phyloP scores from a whole-genome alignment of 2,797 vertebrate species.

The Macroramphosus scolopax region DNA sequence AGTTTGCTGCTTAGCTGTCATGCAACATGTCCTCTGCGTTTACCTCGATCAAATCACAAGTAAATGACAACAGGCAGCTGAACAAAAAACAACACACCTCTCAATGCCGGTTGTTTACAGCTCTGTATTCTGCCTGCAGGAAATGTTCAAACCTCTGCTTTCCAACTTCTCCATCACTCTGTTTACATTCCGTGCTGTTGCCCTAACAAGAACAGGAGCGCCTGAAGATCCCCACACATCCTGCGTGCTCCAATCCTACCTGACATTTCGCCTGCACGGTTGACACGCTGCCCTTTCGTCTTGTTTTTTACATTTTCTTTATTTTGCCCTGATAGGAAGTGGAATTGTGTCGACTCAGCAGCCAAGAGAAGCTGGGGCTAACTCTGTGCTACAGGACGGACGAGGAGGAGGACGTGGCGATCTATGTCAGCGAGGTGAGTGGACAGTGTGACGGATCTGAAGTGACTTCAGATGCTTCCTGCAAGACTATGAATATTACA shows the following conservation, averaged over 20 bases:
- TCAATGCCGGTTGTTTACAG: not conserved
- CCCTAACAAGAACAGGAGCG: no score
- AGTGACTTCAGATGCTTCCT: not conserved
- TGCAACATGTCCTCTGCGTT: not conserved
- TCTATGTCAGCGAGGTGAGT: conserved; percentile 95
- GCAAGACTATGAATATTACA: not conserved
- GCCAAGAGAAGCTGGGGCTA: conserved; percentile 93
- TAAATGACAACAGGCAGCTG: not conserved
- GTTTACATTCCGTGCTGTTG: no score
- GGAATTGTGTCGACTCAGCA: conserved; percentile 88
- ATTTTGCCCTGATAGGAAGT: conserved; percentile 80
- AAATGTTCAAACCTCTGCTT: not conserved
- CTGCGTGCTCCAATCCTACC: not conserved
- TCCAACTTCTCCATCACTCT: no score
- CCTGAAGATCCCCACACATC: not conserved
- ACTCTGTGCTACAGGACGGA: conserved; percentile 97
- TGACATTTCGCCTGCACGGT: not conserved
- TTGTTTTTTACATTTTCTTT: conserved; percentile 1
- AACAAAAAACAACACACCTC: not conserved
- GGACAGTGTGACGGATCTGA: not conserved
- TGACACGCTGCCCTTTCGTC: not conserved
- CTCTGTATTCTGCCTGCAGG: not conserved
- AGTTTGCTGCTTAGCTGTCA: no score
- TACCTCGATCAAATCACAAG: not conserved
- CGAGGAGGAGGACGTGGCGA: conserved; percentile 92